These are phyloP conservation scores for Ceyx erithaca DNA, from an alignment of 2,797 vertebrate genomes.

Conservation along the genomic window DNA sequence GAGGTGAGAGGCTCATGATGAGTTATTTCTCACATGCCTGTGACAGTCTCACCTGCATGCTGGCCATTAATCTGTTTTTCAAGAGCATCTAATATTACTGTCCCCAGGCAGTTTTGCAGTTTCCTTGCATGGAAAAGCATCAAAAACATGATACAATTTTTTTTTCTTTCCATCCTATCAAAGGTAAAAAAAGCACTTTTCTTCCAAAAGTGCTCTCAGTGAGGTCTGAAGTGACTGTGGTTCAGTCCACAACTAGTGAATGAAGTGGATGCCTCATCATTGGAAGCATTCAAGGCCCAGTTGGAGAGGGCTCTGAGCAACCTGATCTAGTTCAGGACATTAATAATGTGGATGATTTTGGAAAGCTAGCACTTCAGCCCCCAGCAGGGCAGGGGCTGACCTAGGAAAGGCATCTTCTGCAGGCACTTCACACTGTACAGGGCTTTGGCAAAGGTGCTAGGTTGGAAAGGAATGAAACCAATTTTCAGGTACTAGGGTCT, in stretches of 20 bases:
- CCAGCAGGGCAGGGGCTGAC: neutral
- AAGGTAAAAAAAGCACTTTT: neutral
- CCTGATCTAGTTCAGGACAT: neutral
- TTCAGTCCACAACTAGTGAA: neutral
- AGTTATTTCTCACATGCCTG: neutral
- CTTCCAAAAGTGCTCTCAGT: neutral
- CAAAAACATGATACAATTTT: neutral
- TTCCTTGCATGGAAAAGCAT: neutral
- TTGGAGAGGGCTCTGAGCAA: neutral
- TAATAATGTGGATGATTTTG: neutral
- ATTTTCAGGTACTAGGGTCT: neutral
- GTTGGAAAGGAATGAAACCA: neutral
- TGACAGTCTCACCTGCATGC: neutral
- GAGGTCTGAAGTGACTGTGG: neutral
- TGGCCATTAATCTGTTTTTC: conserved; percentile 3
- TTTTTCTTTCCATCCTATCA: neutral
- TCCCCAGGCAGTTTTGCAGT: neutral
- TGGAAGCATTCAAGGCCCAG: neutral
- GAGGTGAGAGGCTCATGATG: neutral
- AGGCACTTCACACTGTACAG: neutral
- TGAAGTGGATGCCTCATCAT: neutral
- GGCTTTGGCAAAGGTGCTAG: neutral
- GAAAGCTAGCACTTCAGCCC: neutral
- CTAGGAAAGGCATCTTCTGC: neutral
- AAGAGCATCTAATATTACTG: neutral